A percentile compares a stretch with the other conserved stretches of the same genome.
phyloP scores from a whole-genome alignment of 2,888 invertebrate species.

The Hirtodrosophila trivittata region DNA sequence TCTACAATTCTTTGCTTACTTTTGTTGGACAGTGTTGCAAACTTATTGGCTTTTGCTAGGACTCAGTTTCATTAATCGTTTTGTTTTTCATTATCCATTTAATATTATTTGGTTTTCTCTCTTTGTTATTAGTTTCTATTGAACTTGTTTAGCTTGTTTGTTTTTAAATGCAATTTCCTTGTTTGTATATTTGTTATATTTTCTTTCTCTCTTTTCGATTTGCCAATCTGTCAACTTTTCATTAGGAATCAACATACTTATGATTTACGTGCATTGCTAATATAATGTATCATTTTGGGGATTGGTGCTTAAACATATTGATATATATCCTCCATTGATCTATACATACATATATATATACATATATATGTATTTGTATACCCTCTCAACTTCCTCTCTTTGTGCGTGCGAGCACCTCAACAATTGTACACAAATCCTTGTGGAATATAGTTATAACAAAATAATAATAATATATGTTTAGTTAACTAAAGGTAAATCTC shows the following conservation, averaged over 20 bases:
- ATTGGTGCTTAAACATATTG: constrained; percentile 65
- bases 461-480: constrained; percentile 47
- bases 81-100: too few relatives aligned
- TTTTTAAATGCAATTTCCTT: constrained; percentile 45
- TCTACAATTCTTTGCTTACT: constrained; percentile 3
- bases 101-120: constrained; percentile 16
- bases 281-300: constrained; percentile 65
- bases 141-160: constrained; percentile 16
- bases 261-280: constrained; percentile 59
- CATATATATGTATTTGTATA: constrained; percentile 27
- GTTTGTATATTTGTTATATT: constrained; percentile 10
- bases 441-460: constrained; percentile 60
- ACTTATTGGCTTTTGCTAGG: constrained; percentile 57
- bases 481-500: constrained; percentile 36
- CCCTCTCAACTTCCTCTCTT: constrained; percentile 14
- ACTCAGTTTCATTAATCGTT: constrained; percentile 51
- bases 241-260: constrained; percentile 65
- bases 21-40: constrained; percentile 42
- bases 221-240: too few relatives aligned
- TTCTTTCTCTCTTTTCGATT: too few relatives aligned
- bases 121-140: constrained; percentile 1
- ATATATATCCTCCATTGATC: too few relatives aligned
- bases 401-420: constrained; percentile 35
- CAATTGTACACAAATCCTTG: constrained; percentile 48
- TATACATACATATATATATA: constrained; percentile 74